Base-by-base conservation (phyloP, 2,888 invertebrate genomes). In the Meloe dianella region DNA sequence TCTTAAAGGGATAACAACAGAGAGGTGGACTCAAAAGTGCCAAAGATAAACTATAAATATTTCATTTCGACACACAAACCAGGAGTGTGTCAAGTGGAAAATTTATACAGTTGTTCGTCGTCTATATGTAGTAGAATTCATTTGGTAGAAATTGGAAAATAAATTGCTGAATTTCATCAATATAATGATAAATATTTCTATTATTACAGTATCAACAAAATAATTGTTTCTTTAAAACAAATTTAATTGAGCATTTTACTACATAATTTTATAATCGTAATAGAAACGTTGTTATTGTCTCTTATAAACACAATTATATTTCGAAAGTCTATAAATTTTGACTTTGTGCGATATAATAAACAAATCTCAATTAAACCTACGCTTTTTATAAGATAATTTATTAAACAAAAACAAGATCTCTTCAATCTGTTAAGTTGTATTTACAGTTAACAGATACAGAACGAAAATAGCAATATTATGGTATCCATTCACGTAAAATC, bases 21-120 rank as follows among this genome's bases (percentile, higher is more conserved):
- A 24, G 1, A 54, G 27, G 54, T 27, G 27, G 27, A 54, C 14
- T 4, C 27, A 54, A 54, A 27, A 27, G 6, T n/a, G n/a, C 14
- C 5, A 54, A 54, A 54, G 54, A 54, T 24, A 54, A 54, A 54
- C 54, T 54, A 54, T 54, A 54, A 54, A 54, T 54, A 27, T 54
- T 54, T 27, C 54, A 54, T 54, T 54, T 54, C 54, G 27, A 54
- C 54, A 24, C n/a, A 24, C 0, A 14, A 54, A 54, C 24, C 14
- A 54, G n/a, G 27, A 51, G 51, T 51, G 24, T 54, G 54, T 54
- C 54, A 54, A 54, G 24, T 54, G 24, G 54, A 54, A 54, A 54
- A 54, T 54, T 54, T 54, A 54, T n/a, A 54, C 54, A 54, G 54
- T 54, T 54, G 54, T 54, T 24, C 22, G 14, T 27, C 54, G 14